Conservation (phyloP, 2,113 vertebrate species). For the Sinocyclocheilus maitianheensis region DNA sequence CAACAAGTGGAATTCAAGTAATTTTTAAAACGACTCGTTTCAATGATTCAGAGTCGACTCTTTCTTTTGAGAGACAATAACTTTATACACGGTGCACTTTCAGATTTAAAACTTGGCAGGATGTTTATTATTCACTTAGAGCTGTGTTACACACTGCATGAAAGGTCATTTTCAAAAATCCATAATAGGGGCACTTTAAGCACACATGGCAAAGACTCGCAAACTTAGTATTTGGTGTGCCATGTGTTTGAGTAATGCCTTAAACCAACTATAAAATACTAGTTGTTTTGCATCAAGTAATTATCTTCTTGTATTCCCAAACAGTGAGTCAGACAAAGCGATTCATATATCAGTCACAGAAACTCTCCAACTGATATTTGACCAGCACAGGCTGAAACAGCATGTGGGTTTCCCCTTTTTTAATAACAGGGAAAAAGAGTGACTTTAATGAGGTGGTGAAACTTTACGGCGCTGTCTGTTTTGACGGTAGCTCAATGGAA, state of each 20-base stretch:
- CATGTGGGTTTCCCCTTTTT: slow-evolving; percentile 5
- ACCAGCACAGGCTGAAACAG: neutral
- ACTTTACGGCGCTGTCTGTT: slow-evolving; percentile 37
- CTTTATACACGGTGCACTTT: no score
- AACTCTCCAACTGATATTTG: neutral
- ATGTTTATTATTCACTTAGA: no score
- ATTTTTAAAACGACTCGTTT: no score
- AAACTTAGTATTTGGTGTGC: neutral
- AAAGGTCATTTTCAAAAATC: no score
- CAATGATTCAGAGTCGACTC: no score
- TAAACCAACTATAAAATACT: slow-evolving; percentile 1
- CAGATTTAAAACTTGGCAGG: no score
- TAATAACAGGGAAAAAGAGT: slow-evolving; percentile 5
- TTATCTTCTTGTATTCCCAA: slow-evolving; percentile 16
- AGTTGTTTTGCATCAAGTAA: neutral
- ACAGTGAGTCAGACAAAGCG: slow-evolving; percentile 18
- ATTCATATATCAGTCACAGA: neutral
- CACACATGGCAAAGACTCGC: slow-evolving; percentile 24
- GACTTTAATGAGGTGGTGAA: slow-evolving; percentile 30
- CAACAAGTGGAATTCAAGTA: no score
- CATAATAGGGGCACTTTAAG: no score
- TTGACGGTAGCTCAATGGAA: slow-evolving; percentile 36
- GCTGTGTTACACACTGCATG: no score
- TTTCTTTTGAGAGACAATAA: no score
- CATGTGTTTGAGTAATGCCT: neutral